Percentiles rank a stretch among this genome's conserved stretches.
Conservation (phyloP, 2,113 vertebrate genomes). For the Bujurquina vittata region DNA sequence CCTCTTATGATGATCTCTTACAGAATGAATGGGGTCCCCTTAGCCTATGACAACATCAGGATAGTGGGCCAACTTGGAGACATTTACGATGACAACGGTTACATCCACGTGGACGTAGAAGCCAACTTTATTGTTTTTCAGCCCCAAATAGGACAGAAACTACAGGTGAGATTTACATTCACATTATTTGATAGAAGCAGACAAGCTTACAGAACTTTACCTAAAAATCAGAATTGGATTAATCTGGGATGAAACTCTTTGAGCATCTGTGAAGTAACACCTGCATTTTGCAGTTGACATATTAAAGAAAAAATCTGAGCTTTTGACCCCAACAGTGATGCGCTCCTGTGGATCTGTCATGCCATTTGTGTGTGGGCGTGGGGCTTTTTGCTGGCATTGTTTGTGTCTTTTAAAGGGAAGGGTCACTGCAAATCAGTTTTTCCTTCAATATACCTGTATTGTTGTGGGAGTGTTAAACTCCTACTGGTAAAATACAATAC, state of each 20-base stretch:
- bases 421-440: too few species aligned
- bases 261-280: background rate
- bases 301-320: background rate
- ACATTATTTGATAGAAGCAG: background rate
- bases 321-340: background rate
- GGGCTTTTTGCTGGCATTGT: too few species aligned
- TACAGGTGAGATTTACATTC: conserved; percentile 82
- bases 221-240: background rate
- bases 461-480: background rate
- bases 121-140: conserved; percentile 91
- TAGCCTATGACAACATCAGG: conserved; percentile 91
- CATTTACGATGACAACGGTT: conserved; percentile 92
- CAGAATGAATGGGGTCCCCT: conserved; percentile 90
- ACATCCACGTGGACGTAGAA: conserved; percentile 91
- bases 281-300: background rate
- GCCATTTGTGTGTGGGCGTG: too few species aligned
- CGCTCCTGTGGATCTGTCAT: too few species aligned
- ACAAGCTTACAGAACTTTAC: background rate
- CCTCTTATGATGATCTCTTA: background rate
- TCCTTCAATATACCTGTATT: background rate
- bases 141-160: conserved; percentile 84
- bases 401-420: too few species aligned
- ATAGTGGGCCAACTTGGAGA: conserved; percentile 87
- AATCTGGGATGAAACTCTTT: background rate
- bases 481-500: background rate